Base-by-base conservation (phyloP, 1,140 invertebrate species). In the Apocrypta bakeri region DNA sequence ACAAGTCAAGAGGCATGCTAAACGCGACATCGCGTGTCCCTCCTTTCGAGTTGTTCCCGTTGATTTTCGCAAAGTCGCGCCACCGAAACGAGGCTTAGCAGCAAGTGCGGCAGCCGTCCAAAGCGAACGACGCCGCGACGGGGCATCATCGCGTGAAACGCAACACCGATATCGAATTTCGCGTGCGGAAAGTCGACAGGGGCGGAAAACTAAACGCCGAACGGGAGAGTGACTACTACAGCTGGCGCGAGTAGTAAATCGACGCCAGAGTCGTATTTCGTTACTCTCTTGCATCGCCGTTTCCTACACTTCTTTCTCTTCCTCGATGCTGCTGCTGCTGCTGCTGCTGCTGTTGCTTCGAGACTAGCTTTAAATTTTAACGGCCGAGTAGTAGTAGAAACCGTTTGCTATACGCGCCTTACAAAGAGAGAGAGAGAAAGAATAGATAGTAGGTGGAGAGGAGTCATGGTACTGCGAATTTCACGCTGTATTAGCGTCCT, bases 111-210 rank as follows among this genome's bases (percentile, higher is more conserved):
- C 68, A 79, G 77, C 66, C 14, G 74, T 0, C 2, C 12, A 27
- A 66, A 40, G 66, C 21, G 63, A 42, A 40, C 33, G 21, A 31
- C 73, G 48, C 48, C 48, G 61, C 27, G 29, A 31, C 31, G 68
- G 83, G 77, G 82, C 80, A 83, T 85, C 85, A 83, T 86, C 78
- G 83, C 76, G 79, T 76, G 84, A 82, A 86, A 85, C 74, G 80
- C 74, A 83, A 86, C 71, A 79, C 79, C 81, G 68, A 81, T 86
- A 86, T 86, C 83, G 83, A 85, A 86, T 86, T 86, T 84, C 85
- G 79, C 85, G 74, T 85, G 78, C 78, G 33, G 33, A 66, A 64
- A 64, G 31, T 66, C 24, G 63, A 68, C 64, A 71, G n/a, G 81
- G 66, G 33, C 25, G 31, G 42, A 79, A 75, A 75, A 66, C 66